phyloP scores from a whole-genome alignment of 2,797 vertebrate genomes.

The Lophius americanus region DNA sequence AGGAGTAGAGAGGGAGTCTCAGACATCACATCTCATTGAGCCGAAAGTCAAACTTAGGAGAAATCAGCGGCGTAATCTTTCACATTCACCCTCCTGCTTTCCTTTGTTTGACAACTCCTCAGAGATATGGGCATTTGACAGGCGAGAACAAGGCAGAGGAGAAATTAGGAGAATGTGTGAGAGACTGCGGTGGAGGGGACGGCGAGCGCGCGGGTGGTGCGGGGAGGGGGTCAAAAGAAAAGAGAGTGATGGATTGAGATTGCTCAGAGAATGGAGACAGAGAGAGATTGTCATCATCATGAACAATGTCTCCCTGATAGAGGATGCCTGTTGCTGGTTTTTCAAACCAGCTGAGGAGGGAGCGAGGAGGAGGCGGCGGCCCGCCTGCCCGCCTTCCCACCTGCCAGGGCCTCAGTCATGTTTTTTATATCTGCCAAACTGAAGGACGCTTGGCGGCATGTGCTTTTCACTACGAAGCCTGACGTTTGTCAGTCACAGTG shows the following conservation, averaged over 20 bases:
- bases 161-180: slow-evolving; percentile 45
- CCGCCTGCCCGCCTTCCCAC: slow-evolving; percentile 47
- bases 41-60: slow-evolving; percentile 48
- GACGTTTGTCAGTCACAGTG: slow-evolving; percentile 69
- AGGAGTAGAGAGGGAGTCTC: slow-evolving; percentile 34
- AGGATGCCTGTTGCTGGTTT: slow-evolving; percentile 56
- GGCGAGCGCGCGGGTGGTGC: background rate
- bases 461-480: slow-evolving; percentile 64
- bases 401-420: slow-evolving; percentile 68
- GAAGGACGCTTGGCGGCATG: slow-evolving; percentile 73
- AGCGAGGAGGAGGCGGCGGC: slow-evolving; percentile 11
- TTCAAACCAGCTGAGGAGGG: slow-evolving; percentile 56
- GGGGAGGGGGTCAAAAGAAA: slow-evolving; percentile 19
- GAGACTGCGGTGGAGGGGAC: slow-evolving; percentile 19
- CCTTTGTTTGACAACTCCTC: slow-evolving; percentile 52
- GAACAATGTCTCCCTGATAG: slow-evolving; percentile 72
- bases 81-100: slow-evolving; percentile 39
- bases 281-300: slow-evolving; percentile 60
- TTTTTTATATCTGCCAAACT: slow-evolving; percentile 74
- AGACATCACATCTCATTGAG: slow-evolving; percentile 43
- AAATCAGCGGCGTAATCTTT: slow-evolving; percentile 53
- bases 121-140: slow-evolving; percentile 51
- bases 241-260: slow-evolving; percentile 67
- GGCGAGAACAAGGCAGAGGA: slow-evolving; percentile 37
- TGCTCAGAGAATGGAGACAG: slow-evolving; percentile 54